phyloP scores from a whole-genome alignment of 2,797 vertebrate genomes.

The Bradypodion ventrale region DNA sequence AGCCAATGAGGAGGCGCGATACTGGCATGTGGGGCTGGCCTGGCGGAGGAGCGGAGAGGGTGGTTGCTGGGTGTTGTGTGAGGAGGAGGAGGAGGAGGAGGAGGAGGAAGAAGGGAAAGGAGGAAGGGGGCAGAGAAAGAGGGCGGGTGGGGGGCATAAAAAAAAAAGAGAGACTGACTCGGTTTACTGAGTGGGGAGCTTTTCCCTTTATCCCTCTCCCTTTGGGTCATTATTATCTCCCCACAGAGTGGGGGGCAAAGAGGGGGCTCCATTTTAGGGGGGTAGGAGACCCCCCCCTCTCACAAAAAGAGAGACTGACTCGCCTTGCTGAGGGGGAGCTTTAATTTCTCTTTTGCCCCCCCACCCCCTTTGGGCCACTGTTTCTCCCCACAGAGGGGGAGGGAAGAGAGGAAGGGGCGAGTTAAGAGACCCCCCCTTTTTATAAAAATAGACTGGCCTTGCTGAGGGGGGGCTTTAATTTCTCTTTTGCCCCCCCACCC shows the following conservation, averaged over 20 bases:
- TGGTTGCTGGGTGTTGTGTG: constrained; percentile 63
- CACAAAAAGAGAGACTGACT: too few species aligned
- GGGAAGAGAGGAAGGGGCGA: constrained; percentile 42
- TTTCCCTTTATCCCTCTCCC: neutral
- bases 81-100: constrained; percentile 37
- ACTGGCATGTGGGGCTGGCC: constrained; percentile 76
- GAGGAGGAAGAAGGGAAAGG: neutral
- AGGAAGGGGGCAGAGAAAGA: too few species aligned
- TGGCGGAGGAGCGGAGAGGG: too few species aligned
- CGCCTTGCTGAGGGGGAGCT: too few species aligned
- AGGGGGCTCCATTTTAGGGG: too few species aligned
- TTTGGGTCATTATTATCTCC: too few species aligned
- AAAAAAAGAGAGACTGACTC: neutral
- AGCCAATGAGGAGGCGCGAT: constrained; percentile 71
- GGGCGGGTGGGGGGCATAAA: neutral
- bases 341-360: neutral
- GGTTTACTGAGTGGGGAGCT: too few species aligned
- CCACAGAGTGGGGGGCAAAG: neutral
- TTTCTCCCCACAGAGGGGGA: constrained; percentile 16
- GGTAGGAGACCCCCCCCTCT: too few species aligned
- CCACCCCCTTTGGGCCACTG: neutral
- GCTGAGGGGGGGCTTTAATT: too few species aligned
- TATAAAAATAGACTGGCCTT: too few species aligned
- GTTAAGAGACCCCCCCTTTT: neutral
- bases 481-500: neutral